Evolutionary conservation across 2,797 vertebrate genomes (phyloP).

Genomic region (Lutjanus argentimaculatus): DNA sequence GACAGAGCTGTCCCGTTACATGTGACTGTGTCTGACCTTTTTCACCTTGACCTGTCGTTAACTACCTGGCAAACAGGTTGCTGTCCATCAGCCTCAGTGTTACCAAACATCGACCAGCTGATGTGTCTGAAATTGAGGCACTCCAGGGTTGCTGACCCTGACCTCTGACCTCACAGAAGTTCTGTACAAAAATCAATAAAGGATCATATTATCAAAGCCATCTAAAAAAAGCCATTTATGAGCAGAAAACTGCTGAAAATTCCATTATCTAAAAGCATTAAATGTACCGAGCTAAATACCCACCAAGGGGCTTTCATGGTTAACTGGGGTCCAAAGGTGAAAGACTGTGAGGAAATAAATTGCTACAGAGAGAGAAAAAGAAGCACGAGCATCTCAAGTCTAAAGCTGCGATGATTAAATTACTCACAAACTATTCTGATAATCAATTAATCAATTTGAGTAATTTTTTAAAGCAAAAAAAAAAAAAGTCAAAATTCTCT

Average conservation of each 20-base stretch:
- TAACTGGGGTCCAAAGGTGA: neutral
- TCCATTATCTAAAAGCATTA: neutral
- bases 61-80: neutral
- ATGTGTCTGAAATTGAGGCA: neutral
- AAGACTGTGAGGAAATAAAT: neutral
- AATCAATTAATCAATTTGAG: no score
- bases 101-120: neutral
- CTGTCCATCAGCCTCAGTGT: neutral
- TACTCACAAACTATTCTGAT: no score
- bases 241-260: neutral
- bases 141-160: neutral
- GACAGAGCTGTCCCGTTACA: neutral
- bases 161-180: slow-evolving; percentile 10
- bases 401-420: no score
- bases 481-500: no score
- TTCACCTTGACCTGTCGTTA: neutral
- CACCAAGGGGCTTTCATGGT: neutral
- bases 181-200: neutral
- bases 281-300: neutral
- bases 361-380: neutral
- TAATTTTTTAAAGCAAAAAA: no score
- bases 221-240: neutral
- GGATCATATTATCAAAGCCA: neutral
- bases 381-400: no score
- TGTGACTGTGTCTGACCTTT: neutral